Conservation (phyloP, 2,888 invertebrate species). For the Apamea crenata region DNA sequence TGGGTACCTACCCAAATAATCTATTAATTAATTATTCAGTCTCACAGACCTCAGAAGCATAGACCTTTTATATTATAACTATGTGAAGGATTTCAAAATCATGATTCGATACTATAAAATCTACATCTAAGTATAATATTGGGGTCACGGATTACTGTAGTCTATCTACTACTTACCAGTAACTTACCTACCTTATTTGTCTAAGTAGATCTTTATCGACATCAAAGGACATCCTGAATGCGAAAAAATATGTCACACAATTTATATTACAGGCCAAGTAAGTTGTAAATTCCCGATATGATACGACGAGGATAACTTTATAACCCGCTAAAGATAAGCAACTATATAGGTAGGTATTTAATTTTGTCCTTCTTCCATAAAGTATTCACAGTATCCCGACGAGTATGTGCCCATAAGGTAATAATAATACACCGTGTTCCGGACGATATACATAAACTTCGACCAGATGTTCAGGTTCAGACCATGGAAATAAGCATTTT, state of each 20-base stretch:
- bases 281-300: constrained; percentile 49
- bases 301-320: constrained; percentile 33
- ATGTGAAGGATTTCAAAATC: background rate
- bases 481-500: too few relatives aligned
- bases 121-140: constrained; percentile 11
- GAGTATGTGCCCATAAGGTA: background rate
- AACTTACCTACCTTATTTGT: background rate
- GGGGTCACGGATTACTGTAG: constrained; percentile 8
- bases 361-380: constrained; percentile 24
- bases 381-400: background rate
- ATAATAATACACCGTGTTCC: too few relatives aligned
- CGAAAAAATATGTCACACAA: constrained; percentile 7
- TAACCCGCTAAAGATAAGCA: constrained; percentile 36
- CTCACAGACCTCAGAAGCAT: background rate
- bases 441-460: too few relatives aligned
- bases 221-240: background rate
- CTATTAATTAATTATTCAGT: background rate
- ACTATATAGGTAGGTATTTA: constrained; percentile 10
- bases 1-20: background rate
- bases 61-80: background rate
- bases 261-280: background rate
- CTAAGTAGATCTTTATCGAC: constrained; percentile 1
- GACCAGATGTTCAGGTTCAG: too few relatives aligned
- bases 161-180: background rate
- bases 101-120: background rate